These are phyloP conservation scores for Poeciliopsis infans DNA, from an alignment of 2,797 vertebrate species.

Conservation along the genomic window DNA sequence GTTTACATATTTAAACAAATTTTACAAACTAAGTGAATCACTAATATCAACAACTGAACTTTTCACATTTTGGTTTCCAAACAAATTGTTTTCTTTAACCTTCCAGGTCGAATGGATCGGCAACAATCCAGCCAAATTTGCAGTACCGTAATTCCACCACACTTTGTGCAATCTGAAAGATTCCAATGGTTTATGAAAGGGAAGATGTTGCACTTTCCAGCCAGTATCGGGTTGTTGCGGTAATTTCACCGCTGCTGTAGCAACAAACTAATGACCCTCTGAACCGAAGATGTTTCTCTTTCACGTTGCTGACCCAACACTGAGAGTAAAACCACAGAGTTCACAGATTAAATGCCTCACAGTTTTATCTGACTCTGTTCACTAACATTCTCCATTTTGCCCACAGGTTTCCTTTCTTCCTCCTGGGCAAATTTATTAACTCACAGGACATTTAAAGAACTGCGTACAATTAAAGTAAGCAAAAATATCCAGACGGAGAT, in stretches of 20 bases:
- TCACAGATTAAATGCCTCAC: not conserved
- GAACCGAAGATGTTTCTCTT: not conserved
- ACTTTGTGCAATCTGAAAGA: too few relatives aligned
- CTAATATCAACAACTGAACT: not conserved
- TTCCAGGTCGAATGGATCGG: too few relatives aligned
- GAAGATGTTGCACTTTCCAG: too few relatives aligned
- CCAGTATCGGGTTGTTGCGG: too few relatives aligned
- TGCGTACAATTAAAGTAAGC: too few relatives aligned
- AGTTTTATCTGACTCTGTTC: not conserved
- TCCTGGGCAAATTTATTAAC: not conserved
- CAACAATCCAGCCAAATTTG: too few relatives aligned
- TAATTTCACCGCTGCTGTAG: too few relatives aligned
- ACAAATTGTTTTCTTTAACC: not conserved
- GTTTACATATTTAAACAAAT: not conserved
- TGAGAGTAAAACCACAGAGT: not conserved
- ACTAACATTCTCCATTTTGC: conserved; percentile 3
- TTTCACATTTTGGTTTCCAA: not conserved
- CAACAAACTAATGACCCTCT: not conserved
- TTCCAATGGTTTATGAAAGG: too few relatives aligned
- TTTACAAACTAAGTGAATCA: not conserved
- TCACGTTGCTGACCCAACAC: not conserved
- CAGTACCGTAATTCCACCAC: too few relatives aligned
- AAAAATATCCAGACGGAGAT: too few relatives aligned
- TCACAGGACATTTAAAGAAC: too few relatives aligned
- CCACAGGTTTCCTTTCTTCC: not conserved